A percentile compares a stretch with the other conserved stretches of the same genome.
Evolutionary conservation across 2,888 invertebrate species (phyloP).

Genomic region (Harpagoxenus sublaevis): DNA sequence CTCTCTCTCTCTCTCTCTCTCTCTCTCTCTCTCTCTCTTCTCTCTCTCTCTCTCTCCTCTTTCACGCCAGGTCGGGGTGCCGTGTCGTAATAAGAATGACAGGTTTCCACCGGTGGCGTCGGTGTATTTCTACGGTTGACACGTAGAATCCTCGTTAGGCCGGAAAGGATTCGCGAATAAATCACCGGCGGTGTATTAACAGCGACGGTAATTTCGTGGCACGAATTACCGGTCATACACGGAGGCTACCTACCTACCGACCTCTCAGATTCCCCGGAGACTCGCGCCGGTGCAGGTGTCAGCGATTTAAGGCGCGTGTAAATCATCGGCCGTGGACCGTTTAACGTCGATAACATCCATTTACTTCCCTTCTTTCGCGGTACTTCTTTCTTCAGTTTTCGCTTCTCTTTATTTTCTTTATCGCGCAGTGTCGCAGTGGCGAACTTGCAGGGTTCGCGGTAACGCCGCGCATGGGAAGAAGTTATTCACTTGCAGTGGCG

Average conservation of each 20-base stretch:
- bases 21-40: neutral
- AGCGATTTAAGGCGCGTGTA: conserved; percentile 53
- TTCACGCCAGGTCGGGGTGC: conserved; percentile 37
- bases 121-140: conserved; percentile 58
- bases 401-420: neutral
- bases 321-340: conserved; percentile 41
- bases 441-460: neutral
- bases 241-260: conserved; percentile 33
- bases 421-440: neutral
- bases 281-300: neutral
- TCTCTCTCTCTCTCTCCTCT: neutral
- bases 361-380: conserved; percentile 5
- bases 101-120: conserved; percentile 44
- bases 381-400: neutral
- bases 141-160: conserved; percentile 58
- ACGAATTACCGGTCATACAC: conserved; percentile 52
- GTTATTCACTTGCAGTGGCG: neutral
- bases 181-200: conserved; percentile 56
- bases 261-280: conserved; percentile 37
- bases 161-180: conserved; percentile 53
- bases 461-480: conserved; percentile 11
- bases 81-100: conserved; percentile 52
- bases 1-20: neutral
- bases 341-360: conserved; percentile 31
- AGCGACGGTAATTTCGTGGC: conserved; percentile 60